Evolutionary conservation across 2,113 vertebrate genomes (phyloP).

Genomic region (Ciconia boyciana): DNA sequence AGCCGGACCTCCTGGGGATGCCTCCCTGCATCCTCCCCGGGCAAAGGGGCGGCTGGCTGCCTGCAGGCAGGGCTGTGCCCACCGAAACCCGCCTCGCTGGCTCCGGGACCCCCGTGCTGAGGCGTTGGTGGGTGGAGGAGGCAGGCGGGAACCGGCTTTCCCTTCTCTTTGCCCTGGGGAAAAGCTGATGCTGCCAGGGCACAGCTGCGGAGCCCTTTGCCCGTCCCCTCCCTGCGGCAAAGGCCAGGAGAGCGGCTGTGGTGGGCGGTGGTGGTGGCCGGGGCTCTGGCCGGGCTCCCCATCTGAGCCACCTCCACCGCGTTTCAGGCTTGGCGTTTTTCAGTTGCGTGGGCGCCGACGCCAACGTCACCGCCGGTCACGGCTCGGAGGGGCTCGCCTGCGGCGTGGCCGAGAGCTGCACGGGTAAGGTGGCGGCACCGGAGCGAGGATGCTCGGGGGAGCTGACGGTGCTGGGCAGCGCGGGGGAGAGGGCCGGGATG

Average conservation of each 20-base stretch:
- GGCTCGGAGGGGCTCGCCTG: not conserved
- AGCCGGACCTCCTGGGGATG: not conserved
- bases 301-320: rapidly evolving
- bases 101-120: not conserved
- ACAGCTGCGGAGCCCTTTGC: not conserved
- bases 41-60: not conserved
- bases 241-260: not conserved
- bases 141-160: not conserved
- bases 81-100: not conserved
- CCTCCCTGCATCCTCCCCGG: not conserved
- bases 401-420: not conserved
- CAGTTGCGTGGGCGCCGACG: not conserved
- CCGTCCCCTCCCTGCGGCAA: not conserved
- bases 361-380: not conserved
- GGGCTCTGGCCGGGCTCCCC: not conserved
- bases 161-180: not conserved
- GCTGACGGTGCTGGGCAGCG: rapidly evolving
- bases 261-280: not conserved
- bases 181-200: not conserved
- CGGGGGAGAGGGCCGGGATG: not conserved
- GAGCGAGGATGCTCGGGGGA: rapidly evolving
- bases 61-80: not conserved
- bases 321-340: not conserved
- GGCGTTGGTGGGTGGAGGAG: not conserved
- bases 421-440: not conserved